These are phyloP conservation scores for Polia nebulosa DNA, from an alignment of 2,888 invertebrate genomes.

Conservation along the genomic window DNA sequence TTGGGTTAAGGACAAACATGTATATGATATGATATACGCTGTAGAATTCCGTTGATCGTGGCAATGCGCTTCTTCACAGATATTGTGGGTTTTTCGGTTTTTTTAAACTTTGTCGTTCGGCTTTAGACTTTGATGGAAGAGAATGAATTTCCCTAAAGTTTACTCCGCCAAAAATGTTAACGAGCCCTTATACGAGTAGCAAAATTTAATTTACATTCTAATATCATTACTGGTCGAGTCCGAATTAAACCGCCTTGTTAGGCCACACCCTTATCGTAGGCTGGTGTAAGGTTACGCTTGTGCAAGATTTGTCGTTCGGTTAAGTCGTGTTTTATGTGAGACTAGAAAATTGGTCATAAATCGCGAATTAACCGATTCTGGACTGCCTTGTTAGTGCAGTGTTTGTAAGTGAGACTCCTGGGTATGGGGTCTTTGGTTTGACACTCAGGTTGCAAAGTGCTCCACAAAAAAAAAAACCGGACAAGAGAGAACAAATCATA, in stretches of 20 bases:
- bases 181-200: neutral
- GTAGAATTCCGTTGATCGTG: no score
- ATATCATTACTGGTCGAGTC: constrained; percentile 23
- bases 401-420: no score
- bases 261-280: constrained; percentile 38
- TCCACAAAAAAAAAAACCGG: no score
- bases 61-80: no score
- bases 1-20: no score
- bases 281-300: constrained; percentile 29
- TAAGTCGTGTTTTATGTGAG: constrained; percentile 9
- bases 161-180: neutral
- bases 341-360: neutral
- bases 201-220: constrained; percentile 42
- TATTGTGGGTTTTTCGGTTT: no score
- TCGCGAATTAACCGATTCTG: neutral
- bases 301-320: constrained; percentile 21
- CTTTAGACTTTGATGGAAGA: no score
- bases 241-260: constrained; percentile 18
- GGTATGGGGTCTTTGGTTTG: neutral
- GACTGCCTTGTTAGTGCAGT: neutral
- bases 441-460: no score
- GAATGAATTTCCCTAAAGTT: no score
- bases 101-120: no score
- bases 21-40: no score
- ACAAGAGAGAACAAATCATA: no score